Conservation (phyloP, 2,888 invertebrate genomes). For the Sipha maydis region DNA sequence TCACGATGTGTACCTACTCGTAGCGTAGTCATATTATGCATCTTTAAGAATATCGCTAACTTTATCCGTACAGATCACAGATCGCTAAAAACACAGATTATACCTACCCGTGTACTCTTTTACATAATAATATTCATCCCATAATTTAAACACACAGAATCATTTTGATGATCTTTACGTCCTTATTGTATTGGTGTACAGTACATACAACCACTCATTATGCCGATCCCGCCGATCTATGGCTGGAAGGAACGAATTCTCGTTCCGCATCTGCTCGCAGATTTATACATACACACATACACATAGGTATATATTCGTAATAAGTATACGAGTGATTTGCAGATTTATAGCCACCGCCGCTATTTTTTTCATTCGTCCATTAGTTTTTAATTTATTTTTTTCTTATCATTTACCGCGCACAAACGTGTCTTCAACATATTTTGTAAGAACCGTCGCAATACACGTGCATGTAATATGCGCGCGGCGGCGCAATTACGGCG, state of each 20-base stretch:
- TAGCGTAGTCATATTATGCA: no score
- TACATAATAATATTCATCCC: neutral
- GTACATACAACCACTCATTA: neutral
- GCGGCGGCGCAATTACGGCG: neutral
- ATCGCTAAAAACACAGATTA: no score
- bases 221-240: neutral
- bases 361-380: no score
- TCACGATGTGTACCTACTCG: no score
- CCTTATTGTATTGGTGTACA: neutral
- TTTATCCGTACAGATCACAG: no score
- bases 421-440: neutral
- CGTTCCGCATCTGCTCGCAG: constrained; percentile 7
- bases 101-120: neutral
- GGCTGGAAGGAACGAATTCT: constrained; percentile 11
- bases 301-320: neutral
- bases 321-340: neutral
- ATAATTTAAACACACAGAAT: neutral
- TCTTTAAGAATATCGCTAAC: no score
- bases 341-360: no score
- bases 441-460: neutral
- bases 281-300: neutral
- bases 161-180: neutral
- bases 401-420: neutral
- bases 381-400: no score
- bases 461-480: neutral